Conservation (phyloP, 2,888 invertebrate genomes). For the Andricus curvator region DNA sequence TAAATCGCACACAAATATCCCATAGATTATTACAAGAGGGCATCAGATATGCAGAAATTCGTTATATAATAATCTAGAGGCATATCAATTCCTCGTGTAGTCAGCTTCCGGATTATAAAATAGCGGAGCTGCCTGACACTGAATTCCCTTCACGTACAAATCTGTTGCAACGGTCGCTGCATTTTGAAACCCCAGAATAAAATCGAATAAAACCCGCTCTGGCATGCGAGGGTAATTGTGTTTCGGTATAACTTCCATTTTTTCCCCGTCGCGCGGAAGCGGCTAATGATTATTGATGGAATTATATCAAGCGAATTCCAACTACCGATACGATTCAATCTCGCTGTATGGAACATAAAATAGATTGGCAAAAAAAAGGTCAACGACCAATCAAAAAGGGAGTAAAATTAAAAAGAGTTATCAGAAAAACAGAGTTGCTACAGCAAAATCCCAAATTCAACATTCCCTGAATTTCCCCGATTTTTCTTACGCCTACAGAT, state of each 20-base stretch:
- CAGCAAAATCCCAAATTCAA: no score
- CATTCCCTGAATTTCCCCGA: no score
- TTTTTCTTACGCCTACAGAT: no score
- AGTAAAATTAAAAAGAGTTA: slow-evolving; percentile 2
- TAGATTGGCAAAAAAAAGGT: background rate
- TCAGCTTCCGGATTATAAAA: slow-evolving; percentile 12
- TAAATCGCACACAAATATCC: no score
- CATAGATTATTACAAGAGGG: no score
- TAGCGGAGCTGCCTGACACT: background rate
- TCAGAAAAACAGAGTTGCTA: background rate
- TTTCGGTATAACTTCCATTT: slow-evolving; percentile 10
- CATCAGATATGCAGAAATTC: background rate
- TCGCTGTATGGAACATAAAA: background rate
- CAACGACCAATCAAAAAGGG: background rate
- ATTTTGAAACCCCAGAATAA: slow-evolving; percentile 20
- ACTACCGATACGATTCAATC: slow-evolving; percentile 3
- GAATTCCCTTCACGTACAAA: slow-evolving; percentile 32
- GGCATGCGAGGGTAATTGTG: slow-evolving; percentile 18
- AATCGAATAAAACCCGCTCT: slow-evolving; percentile 19
- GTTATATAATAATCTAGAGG: background rate
- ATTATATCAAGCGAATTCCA: slow-evolving; percentile 16
- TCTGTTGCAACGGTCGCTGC: slow-evolving; percentile 19
- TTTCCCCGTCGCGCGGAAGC: background rate
- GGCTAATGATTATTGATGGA: slow-evolving; percentile 22
- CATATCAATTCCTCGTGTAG: background rate